These are phyloP conservation scores for Harpagoxenus sublaevis DNA, from an alignment of 2,888 invertebrate species.

Conservation along the genomic window DNA sequence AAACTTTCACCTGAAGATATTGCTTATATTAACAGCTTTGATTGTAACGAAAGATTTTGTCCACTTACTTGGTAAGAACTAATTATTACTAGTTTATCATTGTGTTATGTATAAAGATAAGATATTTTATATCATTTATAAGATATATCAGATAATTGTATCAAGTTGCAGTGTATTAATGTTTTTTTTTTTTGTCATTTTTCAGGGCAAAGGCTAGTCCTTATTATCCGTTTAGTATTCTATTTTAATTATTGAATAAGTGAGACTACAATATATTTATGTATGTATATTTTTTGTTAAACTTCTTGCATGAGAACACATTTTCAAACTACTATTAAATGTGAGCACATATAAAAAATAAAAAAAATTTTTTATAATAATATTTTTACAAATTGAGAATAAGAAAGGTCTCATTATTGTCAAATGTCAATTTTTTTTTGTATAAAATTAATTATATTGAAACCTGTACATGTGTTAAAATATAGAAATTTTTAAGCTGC, in stretches of 20 bases:
- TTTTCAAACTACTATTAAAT: not conserved
- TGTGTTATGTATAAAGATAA: not conserved
- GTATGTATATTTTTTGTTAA: not conserved
- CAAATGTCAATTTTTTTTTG: not conserved
- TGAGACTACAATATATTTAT: not conserved
- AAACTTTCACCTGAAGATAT: slow-evolving; percentile 90
- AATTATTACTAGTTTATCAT: slow-evolving; percentile 13
- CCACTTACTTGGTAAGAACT: slow-evolving; percentile 87
- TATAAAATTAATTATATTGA: slow-evolving; percentile 9
- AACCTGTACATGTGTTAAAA: slow-evolving; percentile 11
- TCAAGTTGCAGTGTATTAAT: slow-evolving; percentile 23
- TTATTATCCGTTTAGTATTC: slow-evolving; percentile 87
- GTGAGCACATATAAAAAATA: not conserved
- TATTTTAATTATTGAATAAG: slow-evolving; percentile 81
- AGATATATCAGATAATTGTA: not conserved
- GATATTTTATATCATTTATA: not conserved
- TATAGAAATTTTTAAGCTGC: not conserved
- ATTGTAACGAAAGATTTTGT: slow-evolving; percentile 91
- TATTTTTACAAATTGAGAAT: not conserved
- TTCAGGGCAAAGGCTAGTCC: slow-evolving; percentile 87
- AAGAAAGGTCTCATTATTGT: not conserved
- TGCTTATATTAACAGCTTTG: slow-evolving; percentile 89
- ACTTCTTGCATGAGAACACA: not conserved
- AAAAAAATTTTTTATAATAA: not conserved
- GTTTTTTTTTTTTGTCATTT: slow-evolving; percentile 76